A percentile compares a stretch with the other conserved stretches of the same genome.
These are phyloP conservation scores for Unio pictorum DNA, from an alignment of 2,888 invertebrate species.

Conservation along the genomic window DNA sequence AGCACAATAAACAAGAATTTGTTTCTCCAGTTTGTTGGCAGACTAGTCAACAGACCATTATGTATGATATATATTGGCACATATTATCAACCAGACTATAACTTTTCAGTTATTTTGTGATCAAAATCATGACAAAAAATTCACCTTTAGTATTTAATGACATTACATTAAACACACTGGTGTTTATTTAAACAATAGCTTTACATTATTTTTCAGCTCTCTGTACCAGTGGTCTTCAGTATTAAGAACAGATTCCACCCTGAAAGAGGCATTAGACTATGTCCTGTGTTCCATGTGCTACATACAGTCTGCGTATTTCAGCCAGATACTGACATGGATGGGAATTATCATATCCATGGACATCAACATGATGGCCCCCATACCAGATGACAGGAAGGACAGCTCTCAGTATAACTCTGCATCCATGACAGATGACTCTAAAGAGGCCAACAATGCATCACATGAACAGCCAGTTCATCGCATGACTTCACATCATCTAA, in stretches of 20 bases:
- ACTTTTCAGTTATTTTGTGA: no score
- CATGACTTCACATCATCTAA: constrained; percentile 12
- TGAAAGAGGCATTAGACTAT: constrained; percentile 89
- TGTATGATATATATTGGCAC: no score
- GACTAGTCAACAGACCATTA: no score
- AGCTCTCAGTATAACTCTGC: constrained; percentile 45
- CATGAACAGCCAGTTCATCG: constrained; percentile 17
- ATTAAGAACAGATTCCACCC: constrained; percentile 78
- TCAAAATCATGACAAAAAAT: background rate
- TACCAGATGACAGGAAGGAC: constrained; percentile 76
- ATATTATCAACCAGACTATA: no score
- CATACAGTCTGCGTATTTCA: constrained; percentile 85
- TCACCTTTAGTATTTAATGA: background rate
- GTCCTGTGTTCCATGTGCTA: constrained; percentile 89
- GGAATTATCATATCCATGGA: constrained; percentile 70
- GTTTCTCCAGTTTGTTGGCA: no score
- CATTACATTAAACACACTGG: background rate
- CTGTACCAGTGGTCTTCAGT: constrained; percentile 84
- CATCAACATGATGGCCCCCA: constrained; percentile 75
- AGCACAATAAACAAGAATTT: no score
- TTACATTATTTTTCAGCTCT: constrained; percentile 71
- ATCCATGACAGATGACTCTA: constrained; percentile 73
- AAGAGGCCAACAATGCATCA: constrained; percentile 63
- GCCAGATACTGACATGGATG: constrained; percentile 81
- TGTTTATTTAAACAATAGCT: background rate